Base-by-base conservation (phyloP, 2,113 vertebrate species). In the Excalfactoria chinensis region DNA sequence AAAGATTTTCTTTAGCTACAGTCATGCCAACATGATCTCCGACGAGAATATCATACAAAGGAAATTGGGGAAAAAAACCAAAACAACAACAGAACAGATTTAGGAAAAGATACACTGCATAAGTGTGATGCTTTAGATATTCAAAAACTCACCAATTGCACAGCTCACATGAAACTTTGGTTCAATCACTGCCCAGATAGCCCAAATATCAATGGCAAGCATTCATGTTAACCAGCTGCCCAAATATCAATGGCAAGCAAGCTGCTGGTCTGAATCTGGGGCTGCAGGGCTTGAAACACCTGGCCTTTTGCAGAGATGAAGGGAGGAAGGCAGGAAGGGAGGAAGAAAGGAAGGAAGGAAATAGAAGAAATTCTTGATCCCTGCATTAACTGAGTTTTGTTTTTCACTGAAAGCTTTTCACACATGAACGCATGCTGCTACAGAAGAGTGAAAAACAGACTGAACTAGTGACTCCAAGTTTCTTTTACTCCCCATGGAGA, bases 371-470 rank as follows among this genome's bases (percentile, higher is more conserved):
- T 30, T 84, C n/a, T 26, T 26, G 22, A 12, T 44, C 32, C 78
- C 55, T 1, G 0, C 55, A 62, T 75, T 58, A 66, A 55, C 35
- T 55, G 34, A 75, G 51, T 41, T 76, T 83, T 40, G 37, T n/a
- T 51, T 71, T 69, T 62, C 59, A 79, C 19, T 51, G 55, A 35
- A 53, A 41, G 21, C 4, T 71, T 28, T 73, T 64, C 43, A 56
- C 9, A 94, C 6, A 7, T 11, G 13, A 91, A 69, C 0, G 18
- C 53, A 40, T 62, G 0, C 18, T 62, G 15, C 11, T 28, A 43
- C 0, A 64, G 30, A 91, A 84, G 5, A 63, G 30, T 53, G 51
- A 53, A 66, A 89, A 75, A 75, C 46, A 11, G 30, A 80, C 23
- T 58, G 55, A 87, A 46, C 30, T 69, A 37, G 79, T 70, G 58